Percentiles rank a stretch among this genome's conserved stretches.
Evolutionary conservation across 1,140 invertebrate genomes (phyloP).

Genomic region (Nomia melanderi): DNA sequence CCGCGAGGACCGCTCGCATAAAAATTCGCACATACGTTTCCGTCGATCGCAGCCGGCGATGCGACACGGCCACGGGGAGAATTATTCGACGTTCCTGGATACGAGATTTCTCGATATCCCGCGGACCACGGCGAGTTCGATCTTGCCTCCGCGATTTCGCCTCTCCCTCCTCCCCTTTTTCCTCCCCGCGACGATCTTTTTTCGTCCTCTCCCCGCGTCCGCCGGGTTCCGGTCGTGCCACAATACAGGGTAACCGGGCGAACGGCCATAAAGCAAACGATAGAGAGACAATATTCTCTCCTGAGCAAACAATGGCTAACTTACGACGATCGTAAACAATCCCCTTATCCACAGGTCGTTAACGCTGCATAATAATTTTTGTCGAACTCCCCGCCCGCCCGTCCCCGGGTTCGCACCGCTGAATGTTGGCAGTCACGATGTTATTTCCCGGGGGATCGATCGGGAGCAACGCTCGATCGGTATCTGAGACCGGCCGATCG

Average conservation of each 20-base stretch:
- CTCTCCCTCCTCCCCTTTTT: conserved; percentile 23
- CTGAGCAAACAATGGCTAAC: conserved; percentile 63
- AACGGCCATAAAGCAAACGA: conserved; percentile 58
- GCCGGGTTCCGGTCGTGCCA: conserved; percentile 17
- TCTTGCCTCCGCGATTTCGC: conserved; percentile 50
- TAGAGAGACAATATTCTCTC: conserved; percentile 65
- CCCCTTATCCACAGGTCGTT: conserved; percentile 62
- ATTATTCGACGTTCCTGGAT: conserved; percentile 40
- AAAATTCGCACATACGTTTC: conserved; percentile 38
- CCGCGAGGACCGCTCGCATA: background rate
- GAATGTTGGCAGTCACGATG: background rate
- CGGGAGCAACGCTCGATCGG: conserved; percentile 15
- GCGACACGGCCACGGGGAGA: conserved; percentile 9
- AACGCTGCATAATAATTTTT: conserved; percentile 63
- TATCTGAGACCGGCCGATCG: background rate
- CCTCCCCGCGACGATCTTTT: background rate
- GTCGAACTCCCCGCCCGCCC: background rate
- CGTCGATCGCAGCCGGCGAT: conserved; percentile 11
- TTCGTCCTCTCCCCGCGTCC: background rate
- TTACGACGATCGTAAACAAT: conserved; percentile 65
- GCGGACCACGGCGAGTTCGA: conserved; percentile 39
- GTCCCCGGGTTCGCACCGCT: background rate
- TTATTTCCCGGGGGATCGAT: conserved; percentile 33
- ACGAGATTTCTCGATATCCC: conserved; percentile 47
- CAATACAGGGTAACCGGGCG: conserved; percentile 53